phyloP scores from a whole-genome alignment of 1,140 invertebrate species.

The Andrena cerasifolii region DNA sequence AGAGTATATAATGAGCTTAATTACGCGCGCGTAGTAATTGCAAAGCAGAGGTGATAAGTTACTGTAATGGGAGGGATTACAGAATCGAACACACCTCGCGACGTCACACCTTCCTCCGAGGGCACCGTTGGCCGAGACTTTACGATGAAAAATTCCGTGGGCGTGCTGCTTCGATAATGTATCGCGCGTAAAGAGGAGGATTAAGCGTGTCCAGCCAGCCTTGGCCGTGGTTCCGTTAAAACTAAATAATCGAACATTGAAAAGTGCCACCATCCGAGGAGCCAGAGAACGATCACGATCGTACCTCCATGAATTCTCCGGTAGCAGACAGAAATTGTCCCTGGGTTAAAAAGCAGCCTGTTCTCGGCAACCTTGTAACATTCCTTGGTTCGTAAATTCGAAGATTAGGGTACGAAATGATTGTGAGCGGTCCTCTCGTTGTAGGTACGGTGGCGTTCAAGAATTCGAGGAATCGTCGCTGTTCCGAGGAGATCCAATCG shows the following conservation, averaged over 20 bases:
- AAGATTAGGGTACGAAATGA: constrained; percentile 26
- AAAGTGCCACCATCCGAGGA: background rate
- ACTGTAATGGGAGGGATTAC: constrained; percentile 42
- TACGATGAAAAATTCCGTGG: constrained; percentile 61
- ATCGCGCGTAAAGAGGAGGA: constrained; percentile 65
- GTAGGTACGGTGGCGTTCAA: background rate
- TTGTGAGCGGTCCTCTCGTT: background rate
- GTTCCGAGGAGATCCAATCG: too few species aligned
- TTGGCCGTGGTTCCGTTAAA: constrained; percentile 45
- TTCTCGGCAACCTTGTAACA: background rate
- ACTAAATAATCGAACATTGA: constrained; percentile 52
- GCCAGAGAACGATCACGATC: constrained; percentile 7
- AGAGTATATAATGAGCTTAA: constrained; percentile 24
- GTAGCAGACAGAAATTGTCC: background rate
- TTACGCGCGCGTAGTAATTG: constrained; percentile 42
- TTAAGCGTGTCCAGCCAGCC: constrained; percentile 52
- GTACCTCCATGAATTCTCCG: constrained; percentile 25
- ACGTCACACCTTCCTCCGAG: constrained; percentile 33
- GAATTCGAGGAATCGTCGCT: background rate
- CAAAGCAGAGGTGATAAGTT: constrained; percentile 43
- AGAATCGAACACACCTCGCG: constrained; percentile 48
- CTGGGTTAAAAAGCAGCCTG: background rate
- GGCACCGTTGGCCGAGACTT: constrained; percentile 15
- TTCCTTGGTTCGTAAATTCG: constrained; percentile 19
- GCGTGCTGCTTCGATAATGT: constrained; percentile 58